Evolutionary conservation across 2,888 invertebrate species (phyloP).

Genomic region (Bombylius discolor): DNA sequence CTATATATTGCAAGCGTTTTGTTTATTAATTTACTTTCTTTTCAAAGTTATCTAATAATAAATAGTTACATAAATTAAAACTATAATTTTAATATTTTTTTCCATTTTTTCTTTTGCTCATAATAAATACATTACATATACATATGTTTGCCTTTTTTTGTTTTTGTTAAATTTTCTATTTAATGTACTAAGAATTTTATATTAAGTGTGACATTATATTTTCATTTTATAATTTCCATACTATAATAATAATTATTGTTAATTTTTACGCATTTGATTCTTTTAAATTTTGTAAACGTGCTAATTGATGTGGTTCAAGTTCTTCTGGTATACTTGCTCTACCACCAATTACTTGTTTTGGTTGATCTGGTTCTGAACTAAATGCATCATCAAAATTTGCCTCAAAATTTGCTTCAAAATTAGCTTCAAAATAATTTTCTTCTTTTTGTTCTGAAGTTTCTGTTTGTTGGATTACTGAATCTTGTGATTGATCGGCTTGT

Average conservation of each 20-base stretch:
- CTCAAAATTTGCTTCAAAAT: slow-evolving; percentile 35
- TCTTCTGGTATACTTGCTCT: slow-evolving; percentile 79
- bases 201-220: no score
- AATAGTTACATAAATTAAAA: background rate
- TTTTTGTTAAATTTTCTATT: background rate
- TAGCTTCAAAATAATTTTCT: slow-evolving; percentile 12
- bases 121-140: background rate
- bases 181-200: no score
- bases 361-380: slow-evolving; percentile 32
- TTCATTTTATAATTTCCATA: no score
- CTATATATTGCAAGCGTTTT: background rate
- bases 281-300: slow-evolving; percentile 74
- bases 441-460: slow-evolving; percentile 12
- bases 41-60: background rate
- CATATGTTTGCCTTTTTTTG: background rate
- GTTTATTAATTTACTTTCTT: background rate
- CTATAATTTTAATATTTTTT: background rate
- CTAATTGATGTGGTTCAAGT: slow-evolving; percentile 76
- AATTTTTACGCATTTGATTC: slow-evolving; percentile 70
- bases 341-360: slow-evolving; percentile 62
- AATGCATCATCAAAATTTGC: slow-evolving; percentile 40
- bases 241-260: background rate
- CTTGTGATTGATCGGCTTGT: background rate
- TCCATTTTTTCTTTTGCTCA: background rate
- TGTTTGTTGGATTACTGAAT: no score